A percentile compares a stretch with the other conserved stretches of the same genome.
Conservation (phyloP, 2,797 vertebrate species). For the Channa striata region DNA sequence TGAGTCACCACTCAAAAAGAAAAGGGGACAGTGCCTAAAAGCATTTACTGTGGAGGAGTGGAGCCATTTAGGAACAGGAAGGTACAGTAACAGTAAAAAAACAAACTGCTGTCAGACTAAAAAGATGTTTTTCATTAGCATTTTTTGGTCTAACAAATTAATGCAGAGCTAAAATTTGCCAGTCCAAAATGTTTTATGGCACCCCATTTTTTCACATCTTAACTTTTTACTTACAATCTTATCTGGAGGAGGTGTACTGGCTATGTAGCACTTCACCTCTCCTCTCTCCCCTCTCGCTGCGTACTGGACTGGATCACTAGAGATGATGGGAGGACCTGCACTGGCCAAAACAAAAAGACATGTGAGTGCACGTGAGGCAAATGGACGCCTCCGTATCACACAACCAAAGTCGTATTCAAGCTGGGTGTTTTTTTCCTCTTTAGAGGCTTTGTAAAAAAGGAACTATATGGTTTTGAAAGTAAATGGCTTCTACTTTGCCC, state of each 20-base stretch:
- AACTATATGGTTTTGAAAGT: slow-evolving; percentile 32
- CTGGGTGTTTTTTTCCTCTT: not conserved
- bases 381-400: not conserved
- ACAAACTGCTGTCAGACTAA: slow-evolving; percentile 39
- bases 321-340: slow-evolving; percentile 94
- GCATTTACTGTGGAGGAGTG: slow-evolving; percentile 35
- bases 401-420: not conserved
- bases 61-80: slow-evolving; percentile 38
- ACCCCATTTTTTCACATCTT: not conserved
- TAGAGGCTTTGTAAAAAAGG: not conserved
- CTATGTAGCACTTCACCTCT: slow-evolving; percentile 95
- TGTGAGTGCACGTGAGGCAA: not conserved
- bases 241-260: slow-evolving; percentile 93
- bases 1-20: slow-evolving; percentile 59
- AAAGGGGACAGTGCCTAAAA: slow-evolving; percentile 58
- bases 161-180: slow-evolving; percentile 7
- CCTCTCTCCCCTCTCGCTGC: slow-evolving; percentile 90
- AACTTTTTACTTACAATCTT: slow-evolving; percentile 92
- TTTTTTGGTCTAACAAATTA: slow-evolving; percentile 36
- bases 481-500: slow-evolving; percentile 24
- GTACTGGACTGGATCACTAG: slow-evolving; percentile 92
- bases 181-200: not conserved
- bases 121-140: slow-evolving; percentile 11
- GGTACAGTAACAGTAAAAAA: slow-evolving; percentile 46
- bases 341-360: slow-evolving; percentile 12